Evolutionary conservation across 2,888 invertebrate species (phyloP), one percentile per base, ranked within the genome.

Genomic region (Drosophila helvetica): DNA sequence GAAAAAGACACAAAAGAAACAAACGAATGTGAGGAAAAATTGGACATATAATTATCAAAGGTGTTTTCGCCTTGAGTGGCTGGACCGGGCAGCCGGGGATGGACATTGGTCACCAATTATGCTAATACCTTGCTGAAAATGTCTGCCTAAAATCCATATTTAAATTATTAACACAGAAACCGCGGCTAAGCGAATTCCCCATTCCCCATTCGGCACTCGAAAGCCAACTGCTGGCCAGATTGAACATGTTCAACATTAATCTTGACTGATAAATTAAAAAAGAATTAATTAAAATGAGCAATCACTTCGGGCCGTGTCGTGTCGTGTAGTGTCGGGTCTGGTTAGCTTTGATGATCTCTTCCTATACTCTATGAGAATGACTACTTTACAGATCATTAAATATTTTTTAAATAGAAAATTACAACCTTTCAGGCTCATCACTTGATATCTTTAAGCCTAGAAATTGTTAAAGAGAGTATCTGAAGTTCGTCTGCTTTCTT

Each of bases 191-290:
- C 54, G 50, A 67, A 62, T 65, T 63, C 69, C 46, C 48, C 74
- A 62, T 65, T 62, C 69, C 46, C 48, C 74, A 83, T 64, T 71
- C 74, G 62, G 70, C 77, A 4, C 70, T 77, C 56, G 38, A 22
- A 80, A 72, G 47, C 61, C 75, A 80, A 75, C 72, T 66, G 59
- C 59, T 77, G 77, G 70, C 80, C 59, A 72, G 86, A 71, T 79
- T 71, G 67, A 70, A 86, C 70, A 84, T 86, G 88, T 83, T 84
- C 61, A 75, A 68, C 89, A 88, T 83, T 83, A 88, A 86, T 88
- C 89, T 88, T 88, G 73, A 62, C 78, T 77, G 81, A 84, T 86
- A 79, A 77, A 86, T 84, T 88, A 83, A 83, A 88, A 83, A 88
- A 54, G 71, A 80, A 86, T 88, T 88, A 86, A 88, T 88, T 86